phyloP scores from a whole-genome alignment of 2,797 vertebrate genomes.

The Gymnodraco acuticeps region DNA sequence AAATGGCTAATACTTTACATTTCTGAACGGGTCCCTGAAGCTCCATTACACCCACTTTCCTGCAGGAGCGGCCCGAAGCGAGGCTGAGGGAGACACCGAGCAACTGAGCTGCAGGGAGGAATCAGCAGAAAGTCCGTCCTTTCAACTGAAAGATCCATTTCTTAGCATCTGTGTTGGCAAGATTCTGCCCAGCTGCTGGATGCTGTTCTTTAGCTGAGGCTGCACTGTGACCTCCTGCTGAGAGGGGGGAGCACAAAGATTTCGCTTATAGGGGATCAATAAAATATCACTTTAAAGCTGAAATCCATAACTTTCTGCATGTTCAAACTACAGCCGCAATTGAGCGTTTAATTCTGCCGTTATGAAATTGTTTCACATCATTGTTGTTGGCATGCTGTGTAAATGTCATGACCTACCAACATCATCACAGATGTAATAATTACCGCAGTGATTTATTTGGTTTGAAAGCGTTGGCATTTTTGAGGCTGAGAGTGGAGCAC shows the following conservation, averaged over 20 bases:
- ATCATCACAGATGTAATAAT: constrained; percentile 43
- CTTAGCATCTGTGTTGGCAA: constrained; percentile 24
- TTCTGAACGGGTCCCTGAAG: constrained; percentile 32
- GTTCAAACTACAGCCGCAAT: constrained; percentile 9
- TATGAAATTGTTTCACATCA: constrained; percentile 26
- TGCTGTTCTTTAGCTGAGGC: constrained; percentile 43
- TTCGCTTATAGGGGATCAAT: constrained; percentile 48
- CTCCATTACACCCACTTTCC: constrained; percentile 18
- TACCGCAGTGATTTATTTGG: constrained; percentile 38
- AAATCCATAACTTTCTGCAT: constrained; percentile 34
- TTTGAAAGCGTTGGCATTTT: constrained; percentile 37
- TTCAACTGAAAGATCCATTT: constrained; percentile 47
- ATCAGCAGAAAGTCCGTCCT: constrained; percentile 15
- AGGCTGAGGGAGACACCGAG: constrained; percentile 30
- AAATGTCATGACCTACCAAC: constrained; percentile 44
- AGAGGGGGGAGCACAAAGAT: constrained; percentile 13
- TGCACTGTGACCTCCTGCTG: constrained; percentile 27
- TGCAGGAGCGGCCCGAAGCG: constrained; percentile 13
- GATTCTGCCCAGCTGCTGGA: constrained; percentile 30
- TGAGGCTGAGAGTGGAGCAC: constrained; percentile 1
- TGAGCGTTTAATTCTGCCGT: constrained; percentile 19
- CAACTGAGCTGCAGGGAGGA: constrained; percentile 13
- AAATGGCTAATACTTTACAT: constrained; percentile 36
- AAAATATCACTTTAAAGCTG: constrained; percentile 43
- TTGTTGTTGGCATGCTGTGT: constrained; percentile 8